These are phyloP conservation scores for Limnephilus auricula DNA, from an alignment of 2,888 invertebrate genomes.

Conservation along the genomic window DNA sequence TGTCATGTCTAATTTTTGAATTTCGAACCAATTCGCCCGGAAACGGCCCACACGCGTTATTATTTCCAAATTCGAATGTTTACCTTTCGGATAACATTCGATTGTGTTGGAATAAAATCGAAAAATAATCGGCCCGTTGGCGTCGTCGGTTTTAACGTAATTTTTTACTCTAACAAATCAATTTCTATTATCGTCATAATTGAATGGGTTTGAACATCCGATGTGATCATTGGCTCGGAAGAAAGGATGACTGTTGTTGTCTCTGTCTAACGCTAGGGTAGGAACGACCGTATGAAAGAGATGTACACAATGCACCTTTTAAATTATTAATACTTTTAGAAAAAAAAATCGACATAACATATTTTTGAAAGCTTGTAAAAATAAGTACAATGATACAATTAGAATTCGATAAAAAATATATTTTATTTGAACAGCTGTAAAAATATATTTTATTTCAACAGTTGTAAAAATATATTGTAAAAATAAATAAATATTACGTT, in stretches of 20 bases:
- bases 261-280: not conserved
- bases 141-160: constrained; percentile 18
- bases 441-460: not conserved
- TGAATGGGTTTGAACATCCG: constrained; percentile 42
- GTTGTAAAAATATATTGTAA: not conserved
- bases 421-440: constrained; percentile 1
- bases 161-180: constrained; percentile 61
- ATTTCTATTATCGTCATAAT: constrained; percentile 62
- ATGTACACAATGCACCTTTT: not conserved
- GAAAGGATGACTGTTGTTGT: constrained; percentile 27
- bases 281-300: not conserved
- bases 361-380: not conserved
- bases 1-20: constrained; percentile 33
- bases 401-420: not conserved
- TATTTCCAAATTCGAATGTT: constrained; percentile 3
- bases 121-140: not conserved
- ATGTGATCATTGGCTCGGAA: constrained; percentile 8
- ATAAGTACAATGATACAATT: not conserved
- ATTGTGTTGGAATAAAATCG: not conserved
- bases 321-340: not conserved
- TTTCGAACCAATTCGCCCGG: constrained; percentile 29
- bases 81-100: constrained; percentile 33
- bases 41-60: constrained; percentile 30
- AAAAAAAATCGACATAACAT: not conserved
- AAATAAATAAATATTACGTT: not conserved